Conservation (phyloP, 2,797 vertebrate genomes). For the Bufotes viridis region DNA sequence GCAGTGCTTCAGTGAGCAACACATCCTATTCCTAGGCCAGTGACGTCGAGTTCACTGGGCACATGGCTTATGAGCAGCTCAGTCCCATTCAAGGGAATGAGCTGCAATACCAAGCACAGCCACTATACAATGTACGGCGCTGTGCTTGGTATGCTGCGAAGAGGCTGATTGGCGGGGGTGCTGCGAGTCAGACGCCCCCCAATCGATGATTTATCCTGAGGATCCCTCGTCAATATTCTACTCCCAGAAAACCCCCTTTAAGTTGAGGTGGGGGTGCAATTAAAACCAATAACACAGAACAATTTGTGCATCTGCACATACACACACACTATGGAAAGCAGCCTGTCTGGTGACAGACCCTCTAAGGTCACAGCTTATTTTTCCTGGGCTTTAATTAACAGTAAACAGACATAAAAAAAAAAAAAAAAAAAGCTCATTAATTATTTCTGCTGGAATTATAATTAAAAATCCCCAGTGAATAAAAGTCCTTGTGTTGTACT, state of each 20-base stretch:
- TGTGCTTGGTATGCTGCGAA: too few species aligned
- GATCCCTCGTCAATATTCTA: too few species aligned
- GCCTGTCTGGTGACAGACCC: conserved; percentile 1
- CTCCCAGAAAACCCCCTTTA: neutral
- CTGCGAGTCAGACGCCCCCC: too few species aligned
- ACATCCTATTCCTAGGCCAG: too few species aligned
- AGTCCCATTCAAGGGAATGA: too few species aligned
- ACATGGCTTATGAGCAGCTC: too few species aligned
- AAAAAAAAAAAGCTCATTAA: neutral
- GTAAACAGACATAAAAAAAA: conserved; percentile 14
- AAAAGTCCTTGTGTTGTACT: conserved; percentile 26
- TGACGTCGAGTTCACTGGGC: too few species aligned
- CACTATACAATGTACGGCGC: too few species aligned
- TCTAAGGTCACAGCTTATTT: conserved; percentile 18
- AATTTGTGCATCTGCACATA: neutral
- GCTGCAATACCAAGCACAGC: too few species aligned
- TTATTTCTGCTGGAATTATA: conserved; percentile 28
- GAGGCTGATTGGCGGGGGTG: too few species aligned
- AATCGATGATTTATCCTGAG: too few species aligned
- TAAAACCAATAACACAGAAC: neutral
- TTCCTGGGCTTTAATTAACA: conserved; percentile 17
- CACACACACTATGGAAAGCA: neutral
- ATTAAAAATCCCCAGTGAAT: conserved; percentile 15
- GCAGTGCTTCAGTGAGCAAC: too few species aligned
- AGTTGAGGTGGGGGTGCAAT: neutral